A percentile compares a stretch with the other conserved stretches of the same genome.
Evolutionary conservation across 2,888 invertebrate species (phyloP).

Genomic region (Drosophila mercatorum): DNA sequence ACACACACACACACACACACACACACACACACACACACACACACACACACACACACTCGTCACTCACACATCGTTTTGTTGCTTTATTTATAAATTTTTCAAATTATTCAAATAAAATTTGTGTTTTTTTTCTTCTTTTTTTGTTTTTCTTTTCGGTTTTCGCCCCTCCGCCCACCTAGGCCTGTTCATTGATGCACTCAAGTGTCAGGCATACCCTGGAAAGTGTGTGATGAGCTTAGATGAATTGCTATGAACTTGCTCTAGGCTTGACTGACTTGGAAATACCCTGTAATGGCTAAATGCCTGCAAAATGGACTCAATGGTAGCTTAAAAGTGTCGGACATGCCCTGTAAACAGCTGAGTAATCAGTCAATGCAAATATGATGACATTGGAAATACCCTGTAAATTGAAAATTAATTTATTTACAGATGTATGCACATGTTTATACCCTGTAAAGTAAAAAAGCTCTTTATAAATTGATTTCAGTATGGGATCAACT

Average conservation of each 20-base stretch:
- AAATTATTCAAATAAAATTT: conserved; percentile 47
- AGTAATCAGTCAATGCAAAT: not conserved
- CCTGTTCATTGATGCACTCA: not conserved
- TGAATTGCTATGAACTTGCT: no score
- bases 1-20: conserved; percentile 9
- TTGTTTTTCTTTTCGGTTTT: not conserved
- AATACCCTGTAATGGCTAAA: not conserved
- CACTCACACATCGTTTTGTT: conserved; percentile 25
- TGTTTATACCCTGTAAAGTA: no score
- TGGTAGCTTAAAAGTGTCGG: not conserved
- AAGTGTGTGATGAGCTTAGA: not conserved
- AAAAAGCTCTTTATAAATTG: no score
- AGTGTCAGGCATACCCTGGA: not conserved
- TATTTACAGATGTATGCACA: no score
- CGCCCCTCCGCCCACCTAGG: no score
- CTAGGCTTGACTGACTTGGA: not conserved
- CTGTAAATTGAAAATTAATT: not conserved
- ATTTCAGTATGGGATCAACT: no score
- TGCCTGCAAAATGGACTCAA: no score
- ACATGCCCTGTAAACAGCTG: not conserved
- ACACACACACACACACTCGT: conserved; percentile 7
- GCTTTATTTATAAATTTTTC: conserved; percentile 73
- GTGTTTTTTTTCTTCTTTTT: not conserved
- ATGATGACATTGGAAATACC: not conserved
- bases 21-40: conserved; percentile 15